Conservation (phyloP, 2,113 vertebrate species). For the Clupea harengus region DNA sequence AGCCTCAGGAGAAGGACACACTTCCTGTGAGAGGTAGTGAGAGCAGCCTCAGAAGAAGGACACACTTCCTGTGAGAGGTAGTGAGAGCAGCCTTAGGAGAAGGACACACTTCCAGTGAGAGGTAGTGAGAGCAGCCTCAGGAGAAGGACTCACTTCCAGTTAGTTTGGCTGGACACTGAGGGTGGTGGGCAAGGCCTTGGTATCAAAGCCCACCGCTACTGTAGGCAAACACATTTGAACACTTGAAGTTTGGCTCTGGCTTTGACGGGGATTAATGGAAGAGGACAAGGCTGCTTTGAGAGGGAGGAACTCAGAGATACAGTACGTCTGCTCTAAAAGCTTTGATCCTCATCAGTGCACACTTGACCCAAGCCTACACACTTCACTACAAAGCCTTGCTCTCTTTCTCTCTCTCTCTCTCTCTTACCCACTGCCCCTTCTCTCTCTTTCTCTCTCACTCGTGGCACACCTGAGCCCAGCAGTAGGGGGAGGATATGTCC, state of each 20-base stretch:
- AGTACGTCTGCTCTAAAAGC: background rate
- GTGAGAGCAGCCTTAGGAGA: no score
- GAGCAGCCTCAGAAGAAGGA: no score
- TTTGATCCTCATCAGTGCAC: background rate
- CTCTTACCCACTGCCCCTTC: no score
- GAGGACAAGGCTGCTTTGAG: slow-evolving; percentile 6
- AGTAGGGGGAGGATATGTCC: no score
- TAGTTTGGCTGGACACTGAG: background rate
- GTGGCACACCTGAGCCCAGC: no score
- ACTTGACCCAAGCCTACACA: background rate
- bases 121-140: no score
- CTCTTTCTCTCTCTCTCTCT: background rate
- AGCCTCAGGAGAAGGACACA: no score
- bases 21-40: no score
- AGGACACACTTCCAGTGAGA: no score
- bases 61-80: no score
- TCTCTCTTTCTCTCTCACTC: no score
- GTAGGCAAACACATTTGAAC: background rate
- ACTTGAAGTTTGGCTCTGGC: background rate
- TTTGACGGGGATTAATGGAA: background rate
- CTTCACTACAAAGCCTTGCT: background rate
- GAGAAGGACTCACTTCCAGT: no score
- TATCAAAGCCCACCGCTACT: background rate
- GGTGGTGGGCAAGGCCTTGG: background rate
- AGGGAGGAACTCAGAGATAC: background rate